Evolutionary conservation across 1,140 invertebrate species (phyloP), one percentile per base, ranked within the genome.

Genomic region (Scaptomyza hsui): DNA sequence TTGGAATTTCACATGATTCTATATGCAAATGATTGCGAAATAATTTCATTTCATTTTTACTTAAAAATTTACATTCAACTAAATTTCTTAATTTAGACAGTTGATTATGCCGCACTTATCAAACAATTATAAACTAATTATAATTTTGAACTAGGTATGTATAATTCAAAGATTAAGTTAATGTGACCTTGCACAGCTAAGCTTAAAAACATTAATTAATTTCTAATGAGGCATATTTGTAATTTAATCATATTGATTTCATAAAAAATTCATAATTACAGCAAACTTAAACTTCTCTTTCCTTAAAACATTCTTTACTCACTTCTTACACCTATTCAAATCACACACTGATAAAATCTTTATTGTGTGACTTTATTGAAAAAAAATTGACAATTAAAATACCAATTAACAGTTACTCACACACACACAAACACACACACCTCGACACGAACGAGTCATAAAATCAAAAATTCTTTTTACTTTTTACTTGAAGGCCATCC

Each of bases 61-160:
- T 45, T 13, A 10, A 29, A 47, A 69, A 57, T 63, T 69, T 48
- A 26, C 59, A 69, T 69, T 62, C 16, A 32, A 5, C 16, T 15
- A 19, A 68, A 45, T 52, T 52, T 62, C 26, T 26, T 44, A 21
- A 32, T 21, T 51, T 49, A 32, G 24, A 41, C 53, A 42, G 63
- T 61, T 45, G 39, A 62, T 63, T 55, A 55, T 48, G 18, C 32
- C 16, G 19, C 21, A 24, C 32, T 53, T 55, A 53, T 29, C 55
- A 18, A 53, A 55, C 49, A 63, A 53, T 55, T 63, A 55, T 6
- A 48, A 69, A 41, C 59, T 63, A 53, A 55, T 63, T 69, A 69
- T 10, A 15, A n/a, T n/a, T 13, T 16, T 41, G 2, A 53, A 13
- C n/a, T 55, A 24, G 12, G 18, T 41, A 24, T 26, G n/a, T 26